phyloP scores from a whole-genome alignment of 2,113 vertebrate genomes.

The Propithecus coquereli region DNA sequence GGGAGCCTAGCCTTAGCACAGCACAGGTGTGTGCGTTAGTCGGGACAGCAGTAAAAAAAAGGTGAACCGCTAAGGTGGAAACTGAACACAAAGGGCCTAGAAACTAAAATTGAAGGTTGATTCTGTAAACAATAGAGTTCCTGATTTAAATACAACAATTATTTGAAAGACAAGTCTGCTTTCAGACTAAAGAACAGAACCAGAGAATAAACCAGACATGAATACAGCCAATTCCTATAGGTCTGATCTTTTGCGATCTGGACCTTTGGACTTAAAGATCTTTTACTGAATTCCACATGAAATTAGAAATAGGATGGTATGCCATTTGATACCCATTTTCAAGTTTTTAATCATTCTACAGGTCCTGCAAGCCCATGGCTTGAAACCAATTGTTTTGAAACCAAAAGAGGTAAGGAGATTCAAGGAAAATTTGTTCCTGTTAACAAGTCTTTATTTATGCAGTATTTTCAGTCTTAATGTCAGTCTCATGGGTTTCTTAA shows the following conservation, averaged over 20 bases:
- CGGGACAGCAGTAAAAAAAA: neutral
- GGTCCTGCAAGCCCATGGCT: conserved; percentile 96
- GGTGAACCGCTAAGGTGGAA: neutral
- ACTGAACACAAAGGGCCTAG: neutral
- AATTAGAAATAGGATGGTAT: neutral
- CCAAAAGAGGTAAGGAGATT: conserved; percentile 94
- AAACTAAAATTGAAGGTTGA: neutral
- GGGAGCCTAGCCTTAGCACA: neutral
- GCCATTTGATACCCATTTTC: neutral
- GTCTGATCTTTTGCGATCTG: neutral
- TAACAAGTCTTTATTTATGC: neutral
- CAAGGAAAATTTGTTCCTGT: neutral
- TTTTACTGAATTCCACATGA: neutral
- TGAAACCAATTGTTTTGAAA: conserved; percentile 93
- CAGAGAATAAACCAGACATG: neutral
- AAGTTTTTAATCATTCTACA: conserved; percentile 74
- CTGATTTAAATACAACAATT: neutral
- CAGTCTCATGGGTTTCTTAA: neutral
- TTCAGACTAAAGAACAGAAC: neutral
- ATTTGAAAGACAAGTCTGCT: neutral
- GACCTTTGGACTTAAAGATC: neutral
- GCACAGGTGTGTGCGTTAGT: neutral
- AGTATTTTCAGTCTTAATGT: neutral
- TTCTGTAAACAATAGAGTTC: neutral
- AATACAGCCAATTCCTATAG: neutral